These are phyloP conservation scores for Alectura lathami DNA, from an alignment of 2,113 vertebrate species.

Conservation along the genomic window DNA sequence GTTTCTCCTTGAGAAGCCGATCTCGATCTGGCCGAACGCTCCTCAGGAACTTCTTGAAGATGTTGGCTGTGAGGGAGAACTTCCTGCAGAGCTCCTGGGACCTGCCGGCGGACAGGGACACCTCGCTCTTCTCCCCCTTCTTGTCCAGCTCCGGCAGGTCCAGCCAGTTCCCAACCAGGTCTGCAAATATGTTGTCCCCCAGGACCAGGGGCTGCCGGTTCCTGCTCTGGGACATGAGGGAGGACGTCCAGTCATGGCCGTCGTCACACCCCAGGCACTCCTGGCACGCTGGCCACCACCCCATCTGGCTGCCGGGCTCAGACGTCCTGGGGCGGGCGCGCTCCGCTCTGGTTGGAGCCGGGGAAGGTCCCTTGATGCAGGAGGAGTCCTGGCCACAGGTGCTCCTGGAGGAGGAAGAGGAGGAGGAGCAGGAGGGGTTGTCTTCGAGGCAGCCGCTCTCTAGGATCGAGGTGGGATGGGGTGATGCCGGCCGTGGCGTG, in stretches of 20 bases:
- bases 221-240: conserved; percentile 89
- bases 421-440: not conserved
- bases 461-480: fast-evolving
- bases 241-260: conserved; percentile 91
- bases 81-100: conserved; percentile 90
- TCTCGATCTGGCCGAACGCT: conserved; percentile 91
- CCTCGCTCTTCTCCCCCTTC: conserved; percentile 71
- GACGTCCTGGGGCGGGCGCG: not conserved
- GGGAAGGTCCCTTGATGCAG: not conserved
- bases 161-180: conserved; percentile 97
- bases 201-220: conserved; percentile 93
- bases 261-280: conserved; percentile 71
- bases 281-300: not conserved
- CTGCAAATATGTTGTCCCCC: conserved; percentile 94
- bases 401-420: not conserved
- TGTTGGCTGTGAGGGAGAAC: conserved; percentile 92
- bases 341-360: not conserved
- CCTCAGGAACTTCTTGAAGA: conserved; percentile 94
- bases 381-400: fast-evolving
- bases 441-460: fast-evolving
- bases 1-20: conserved; percentile 91
- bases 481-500: fast-evolving
- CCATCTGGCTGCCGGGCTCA: not conserved
- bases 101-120: conserved; percentile 71
- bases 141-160: conserved; percentile 93